Evolutionary conservation across 2,113 vertebrate genomes (phyloP), one percentile per base, ranked within the genome.

Genomic region (Tyrannus savana): DNA sequence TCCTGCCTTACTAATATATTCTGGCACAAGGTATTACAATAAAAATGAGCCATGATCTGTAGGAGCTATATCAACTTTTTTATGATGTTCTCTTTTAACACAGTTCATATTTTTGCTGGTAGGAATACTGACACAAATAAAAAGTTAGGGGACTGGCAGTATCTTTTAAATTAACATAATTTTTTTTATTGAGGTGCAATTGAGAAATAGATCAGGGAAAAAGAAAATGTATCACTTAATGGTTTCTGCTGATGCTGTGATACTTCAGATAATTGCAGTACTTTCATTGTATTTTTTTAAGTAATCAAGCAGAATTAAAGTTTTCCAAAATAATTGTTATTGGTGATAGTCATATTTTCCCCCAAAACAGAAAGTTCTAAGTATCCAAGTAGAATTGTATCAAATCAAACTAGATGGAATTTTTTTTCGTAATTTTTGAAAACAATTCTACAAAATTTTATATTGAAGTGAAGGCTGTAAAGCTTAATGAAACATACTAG

Each of bases 311-410:
- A 90, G 24, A 93, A 90, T 21, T 78, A 78, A 41, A 60, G 8
- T 78, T 95, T 92, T 79, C 27, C 15, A 72, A 89, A 94, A 84
- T 71, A 87, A 74, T 33, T 79, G 33, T 49, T 67, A 42, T 28
- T 55, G 6, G 19, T 0, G 0, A 31, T 39, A 77, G 12, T 49
- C 4, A 4, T 74, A 49, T 55, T 35, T 68, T 71, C 9, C 15
- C 27, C 71, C 67, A 86, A 76, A 83, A 3, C 7, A 22, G 9
- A 33, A 58, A 5, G 68, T 90, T 72, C 19, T 81, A 67, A 17
- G 77, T 74, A 63, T 7, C 8, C 12, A 62, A 7, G 74, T 67
- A 58, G 21, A 77, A 58, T 42, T 11, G 22, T 8, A 77, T n/a
- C 8, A 84, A 89, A 62, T 56, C 28, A 89, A 75, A 52, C 5